phyloP scores from a whole-genome alignment of 2,888 invertebrate genomes.

The Reticulitermes lucifugus region DNA sequence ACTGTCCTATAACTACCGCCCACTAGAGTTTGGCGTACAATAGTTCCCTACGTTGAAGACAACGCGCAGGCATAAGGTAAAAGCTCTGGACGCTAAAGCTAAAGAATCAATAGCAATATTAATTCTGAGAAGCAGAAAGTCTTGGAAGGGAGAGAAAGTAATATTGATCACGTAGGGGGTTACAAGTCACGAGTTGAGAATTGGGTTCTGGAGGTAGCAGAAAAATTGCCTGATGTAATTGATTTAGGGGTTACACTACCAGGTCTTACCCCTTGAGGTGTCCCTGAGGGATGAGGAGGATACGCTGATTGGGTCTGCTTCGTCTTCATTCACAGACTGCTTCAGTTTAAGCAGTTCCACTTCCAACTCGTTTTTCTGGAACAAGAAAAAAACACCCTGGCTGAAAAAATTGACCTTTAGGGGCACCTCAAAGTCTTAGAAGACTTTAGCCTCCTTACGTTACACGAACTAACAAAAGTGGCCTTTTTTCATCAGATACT shows the following conservation, averaged over 20 bases:
- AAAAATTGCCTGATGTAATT: not conserved
- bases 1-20: too few species aligned
- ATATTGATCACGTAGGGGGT: not conserved
- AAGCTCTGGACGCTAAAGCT: too few species aligned
- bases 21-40: too few species aligned
- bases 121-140: not conserved
- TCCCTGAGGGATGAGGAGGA: not conserved
- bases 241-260: not conserved
- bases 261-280: not conserved
- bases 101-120: not conserved
- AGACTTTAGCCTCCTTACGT: not conserved
- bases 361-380: conserved; percentile 28
- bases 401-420: not conserved
- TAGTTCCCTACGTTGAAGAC: too few species aligned
- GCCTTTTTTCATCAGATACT: too few species aligned
- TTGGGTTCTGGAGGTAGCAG: not conserved
- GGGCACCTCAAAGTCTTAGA: not conserved
- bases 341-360: conserved; percentile 20
- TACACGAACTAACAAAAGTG: too few species aligned
- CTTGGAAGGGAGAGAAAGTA: not conserved
- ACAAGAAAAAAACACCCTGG: not conserved
- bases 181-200: not conserved
- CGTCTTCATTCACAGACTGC: not conserved
- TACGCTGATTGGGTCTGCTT: not conserved
- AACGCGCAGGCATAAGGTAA: too few species aligned